phyloP scores from a whole-genome alignment of 2,113 vertebrate genomes.

The Indri indri region DNA sequence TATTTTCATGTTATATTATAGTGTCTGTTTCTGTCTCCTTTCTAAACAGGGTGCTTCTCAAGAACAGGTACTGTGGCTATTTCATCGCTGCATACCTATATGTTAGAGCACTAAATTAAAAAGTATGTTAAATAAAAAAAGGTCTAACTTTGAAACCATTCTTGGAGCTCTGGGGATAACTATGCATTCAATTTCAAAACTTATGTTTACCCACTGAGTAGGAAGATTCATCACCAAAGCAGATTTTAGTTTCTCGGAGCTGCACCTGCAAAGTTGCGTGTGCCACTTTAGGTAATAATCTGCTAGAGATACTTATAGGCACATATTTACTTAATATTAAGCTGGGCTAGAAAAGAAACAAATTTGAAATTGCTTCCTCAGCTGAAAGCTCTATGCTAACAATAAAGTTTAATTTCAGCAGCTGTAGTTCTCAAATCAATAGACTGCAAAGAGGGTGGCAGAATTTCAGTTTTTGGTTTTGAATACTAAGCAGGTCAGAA shows the following conservation, averaged over 20 bases:
- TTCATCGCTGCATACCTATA: background rate
- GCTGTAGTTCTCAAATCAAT: constrained; percentile 76
- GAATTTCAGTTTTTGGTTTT: constrained; percentile 79
- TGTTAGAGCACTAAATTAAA: background rate
- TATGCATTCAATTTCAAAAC: constrained; percentile 47
- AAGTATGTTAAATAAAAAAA: constrained; percentile 10
- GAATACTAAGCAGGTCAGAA: constrained; percentile 82
- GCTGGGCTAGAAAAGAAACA: constrained; percentile 66
- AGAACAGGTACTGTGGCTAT: background rate
- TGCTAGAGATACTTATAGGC: constrained; percentile 64
- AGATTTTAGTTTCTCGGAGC: constrained; percentile 59
- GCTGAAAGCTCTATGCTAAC: constrained; percentile 77
- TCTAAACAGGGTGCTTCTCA: background rate
- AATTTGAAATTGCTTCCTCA: constrained; percentile 75
- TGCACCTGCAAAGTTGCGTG: constrained; percentile 53
- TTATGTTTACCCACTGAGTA: constrained; percentile 1
- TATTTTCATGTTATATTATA: background rate
- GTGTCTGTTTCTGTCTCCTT: constrained; percentile 4
- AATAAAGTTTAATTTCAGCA: constrained; percentile 78
- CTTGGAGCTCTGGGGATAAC: background rate
- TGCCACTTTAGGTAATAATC: constrained; percentile 69
- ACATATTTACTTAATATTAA: constrained; percentile 77
- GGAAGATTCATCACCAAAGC: constrained; percentile 49
- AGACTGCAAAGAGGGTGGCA: constrained; percentile 75
- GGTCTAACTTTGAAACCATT: constrained; percentile 37